Evolutionary conservation across 2,888 invertebrate genomes (phyloP).

Genomic region (Tetramorium bicarinatum): DNA sequence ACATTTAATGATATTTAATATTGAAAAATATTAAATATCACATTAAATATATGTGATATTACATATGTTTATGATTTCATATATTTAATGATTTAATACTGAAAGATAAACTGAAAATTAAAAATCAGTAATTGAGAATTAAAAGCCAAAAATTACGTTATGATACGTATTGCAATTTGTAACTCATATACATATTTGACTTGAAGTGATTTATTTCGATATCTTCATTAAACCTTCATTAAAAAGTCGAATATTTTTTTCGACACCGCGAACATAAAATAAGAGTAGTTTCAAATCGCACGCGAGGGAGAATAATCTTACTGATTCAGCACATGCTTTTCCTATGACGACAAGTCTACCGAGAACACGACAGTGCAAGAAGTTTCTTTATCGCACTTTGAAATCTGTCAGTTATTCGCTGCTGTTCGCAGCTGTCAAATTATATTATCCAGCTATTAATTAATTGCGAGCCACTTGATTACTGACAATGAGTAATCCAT

Average conservation of each 20-base stretch:
- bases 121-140: not conserved
- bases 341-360: not conserved
- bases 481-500: not conserved
- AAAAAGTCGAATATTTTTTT: conserved; percentile 16
- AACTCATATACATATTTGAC: not conserved
- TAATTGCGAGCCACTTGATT: not conserved
- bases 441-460: not conserved
- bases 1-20: not conserved
- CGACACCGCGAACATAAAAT: not conserved
- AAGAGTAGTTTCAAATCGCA: not conserved
- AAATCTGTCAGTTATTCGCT: conserved; percentile 5
- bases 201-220: not conserved
- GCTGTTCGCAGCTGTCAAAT: not conserved
- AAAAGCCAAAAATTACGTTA: not conserved
- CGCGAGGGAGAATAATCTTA: conserved; percentile 13
- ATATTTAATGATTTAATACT: not conserved
- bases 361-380: conserved; percentile 24
- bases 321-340: conserved; percentile 44
- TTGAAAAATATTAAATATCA: not conserved
- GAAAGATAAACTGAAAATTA: not conserved
- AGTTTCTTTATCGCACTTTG: conserved; percentile 32
- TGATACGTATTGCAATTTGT: not conserved
- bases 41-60: not conserved
- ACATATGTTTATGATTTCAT: no score
- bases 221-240: not conserved